Base-by-base conservation (phyloP, 1,140 invertebrate species). In the Drosophila malerkotliana region DNA sequence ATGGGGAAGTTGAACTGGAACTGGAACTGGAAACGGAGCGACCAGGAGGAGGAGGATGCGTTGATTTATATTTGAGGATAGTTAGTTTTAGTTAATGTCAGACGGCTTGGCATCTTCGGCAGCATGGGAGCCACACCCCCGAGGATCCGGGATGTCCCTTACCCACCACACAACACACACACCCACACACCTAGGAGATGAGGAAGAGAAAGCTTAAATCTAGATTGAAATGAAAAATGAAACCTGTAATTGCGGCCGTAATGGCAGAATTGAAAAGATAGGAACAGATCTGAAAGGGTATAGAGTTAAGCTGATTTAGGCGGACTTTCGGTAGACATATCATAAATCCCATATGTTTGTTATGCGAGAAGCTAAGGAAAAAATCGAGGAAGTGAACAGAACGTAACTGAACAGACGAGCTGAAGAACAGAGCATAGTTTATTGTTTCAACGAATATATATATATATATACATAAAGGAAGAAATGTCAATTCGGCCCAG, bases 361-460 rank as follows among this genome's bases (percentile, higher is more conserved):
- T 63, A 55, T 28, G 44, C 48, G 44, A 44, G 18, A 10, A n/a
- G 10, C 14, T 7, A 32, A 12, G 1, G 39, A 32, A 59, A 39
- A n/a, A 26, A 34, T 5, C 30, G 39, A 56, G 9, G 8, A 44
- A 37, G 10, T 37, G 34, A 37, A 37, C 34, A 37, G 10, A 37
- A 37, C 10, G 10, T 37, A 37, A 37, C 14, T 12, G 24, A 37
- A 48, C 9, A 26, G n/a, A 37, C n/a, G 48, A 24, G 28, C 1
- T n/a, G 37, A 28, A 4, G 37, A 28, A 4, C 32, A 15, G 8
- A 21, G 18, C 28, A 53, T 49, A 61, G 49, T 77, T 53, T 52
- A 73, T 57, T 77, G 73, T 72, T 72, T 77, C 75, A 77, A 72
- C 75, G 75, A 77, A 77, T 68, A 66, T 59, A 47, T 48, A 55